Evolutionary conservation across 2,113 vertebrate species (phyloP).

Genomic region (Pseudopipra pipra): DNA sequence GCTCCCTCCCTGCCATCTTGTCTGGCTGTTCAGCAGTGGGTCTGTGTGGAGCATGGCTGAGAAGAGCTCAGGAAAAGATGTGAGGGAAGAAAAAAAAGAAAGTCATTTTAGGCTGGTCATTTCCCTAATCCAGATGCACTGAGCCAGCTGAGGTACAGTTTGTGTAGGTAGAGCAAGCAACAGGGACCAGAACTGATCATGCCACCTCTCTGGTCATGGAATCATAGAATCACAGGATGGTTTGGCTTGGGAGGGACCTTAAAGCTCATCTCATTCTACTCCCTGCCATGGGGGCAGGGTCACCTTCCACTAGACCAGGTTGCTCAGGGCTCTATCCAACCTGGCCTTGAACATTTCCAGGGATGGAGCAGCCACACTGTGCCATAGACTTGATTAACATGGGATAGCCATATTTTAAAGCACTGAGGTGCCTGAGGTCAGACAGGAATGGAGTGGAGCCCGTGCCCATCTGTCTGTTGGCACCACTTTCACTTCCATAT

Average conservation of each 20-base stretch:
- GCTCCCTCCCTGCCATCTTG: background rate
- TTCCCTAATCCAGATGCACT: background rate
- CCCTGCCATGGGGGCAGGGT: background rate
- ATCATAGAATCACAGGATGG: background rate
- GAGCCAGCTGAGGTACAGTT: background rate
- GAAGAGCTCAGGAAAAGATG: background rate
- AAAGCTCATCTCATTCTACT: background rate
- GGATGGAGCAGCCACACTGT: background rate
- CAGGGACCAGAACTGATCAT: background rate
- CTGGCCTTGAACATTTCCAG: background rate
- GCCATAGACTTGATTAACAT: background rate
- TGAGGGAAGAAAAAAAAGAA: background rate
- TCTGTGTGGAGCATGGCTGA: background rate
- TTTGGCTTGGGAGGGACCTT: background rate
- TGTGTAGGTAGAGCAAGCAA: background rate
- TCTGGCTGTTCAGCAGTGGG: background rate
- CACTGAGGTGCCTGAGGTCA: background rate
- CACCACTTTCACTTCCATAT: background rate
- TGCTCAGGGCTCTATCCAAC: background rate
- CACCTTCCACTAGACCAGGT: background rate
- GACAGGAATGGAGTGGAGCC: background rate
- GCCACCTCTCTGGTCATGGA: background rate
- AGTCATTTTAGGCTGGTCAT: background rate
- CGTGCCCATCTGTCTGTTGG: accelerated
- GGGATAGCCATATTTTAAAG: background rate